Evolutionary conservation across 2,888 invertebrate species (phyloP), one percentile per base, ranked within the genome.

Genomic region (Crocallis elinguaria): DNA sequence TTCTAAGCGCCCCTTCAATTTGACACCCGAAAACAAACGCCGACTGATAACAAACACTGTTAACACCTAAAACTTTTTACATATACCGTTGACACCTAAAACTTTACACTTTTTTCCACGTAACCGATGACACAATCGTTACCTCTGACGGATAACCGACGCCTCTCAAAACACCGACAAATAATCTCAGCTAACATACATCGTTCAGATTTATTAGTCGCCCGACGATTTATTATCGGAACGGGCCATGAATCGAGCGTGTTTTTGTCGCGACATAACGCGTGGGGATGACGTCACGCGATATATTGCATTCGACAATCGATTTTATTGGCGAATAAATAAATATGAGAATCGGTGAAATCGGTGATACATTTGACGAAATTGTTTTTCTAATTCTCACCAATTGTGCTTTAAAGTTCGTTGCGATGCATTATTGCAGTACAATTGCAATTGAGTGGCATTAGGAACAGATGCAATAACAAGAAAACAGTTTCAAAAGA

Each of bases 181-280:
- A 75, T 74, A 74, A 71, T 66, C 69, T 65, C 56, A 60, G 62
- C 71, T 66, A 74, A 66, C 77, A 74, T 73, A 70, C 69, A 76
- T 74, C 69, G 64, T 61, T 17, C 51, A 58, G 73, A 77, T 77
- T 77, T 77, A 77, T 76, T 60, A 64, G 66, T 61, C 53, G 62
- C 64, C 66, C 69, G 62, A 60, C 73, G 69, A 77, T 77, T 76
- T 77, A 77, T 77, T 74, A 73, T 71, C 67, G 66, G 52, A 51
- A 62, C 58, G 62, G 61, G 66, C 69, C 75, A 77, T 77, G 77
- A 76, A 77, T 77, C 67, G 70, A 39, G 62, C 74, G 62, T 72
- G 77, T 77, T 76, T 77, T 76, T 75, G 74, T 68, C 67, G 62
- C 64, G 67, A 66, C 70, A 73, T 72, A 73, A 74, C 72, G 73